Base-by-base conservation (phyloP, 2,888 invertebrate genomes). In the Adelognathus sp. region DNA sequence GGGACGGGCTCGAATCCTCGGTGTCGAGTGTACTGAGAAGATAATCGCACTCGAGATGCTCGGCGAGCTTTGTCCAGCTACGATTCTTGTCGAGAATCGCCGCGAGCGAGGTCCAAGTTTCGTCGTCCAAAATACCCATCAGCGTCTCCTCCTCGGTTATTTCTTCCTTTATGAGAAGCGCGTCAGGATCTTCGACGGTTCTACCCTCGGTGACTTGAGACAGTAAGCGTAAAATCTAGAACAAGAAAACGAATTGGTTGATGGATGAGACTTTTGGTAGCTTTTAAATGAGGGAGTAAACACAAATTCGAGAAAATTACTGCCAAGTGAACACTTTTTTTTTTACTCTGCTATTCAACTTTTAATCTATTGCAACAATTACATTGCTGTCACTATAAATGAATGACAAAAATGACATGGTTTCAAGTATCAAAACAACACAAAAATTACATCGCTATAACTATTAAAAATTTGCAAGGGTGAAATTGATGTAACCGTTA, bases 21-120 rank as follows among this genome's bases (percentile, higher is more conserved):
- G 84, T 89, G 36, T 90, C 90, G 88, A 93, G 93, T 83, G 94
- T 92, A 60, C 92, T 92, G 0, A 92, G 84, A 54, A 93, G 90
- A 46, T 93, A 90, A 39, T 92, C 92, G 63, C 93, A 92, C 4
- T 93, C 92, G 60, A 95, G 90, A 1, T 93, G 90, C 11, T 89
- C 88, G 0, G 94, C 95, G 18, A 96, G 90, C 77, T 90, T 91
- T 52, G 92, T 92, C 95, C 95, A 96, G 24, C 92, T 93, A 56
- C 92, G 92, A 18, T 92, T 90, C 79, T 90, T 89, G 88, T 95
- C 94, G 76, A 96, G 90, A 46, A 93, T 86, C 0, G 84, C 82
- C 0, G 93, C 91, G 61, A 95, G 88, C 80, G 92, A 92, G 0
- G 92, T 88, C 29, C 93, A 88, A 52, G 91, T 91, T 7, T 87